Conservation (phyloP, 2,113 vertebrate species). For the Otocyon megalotis region DNA sequence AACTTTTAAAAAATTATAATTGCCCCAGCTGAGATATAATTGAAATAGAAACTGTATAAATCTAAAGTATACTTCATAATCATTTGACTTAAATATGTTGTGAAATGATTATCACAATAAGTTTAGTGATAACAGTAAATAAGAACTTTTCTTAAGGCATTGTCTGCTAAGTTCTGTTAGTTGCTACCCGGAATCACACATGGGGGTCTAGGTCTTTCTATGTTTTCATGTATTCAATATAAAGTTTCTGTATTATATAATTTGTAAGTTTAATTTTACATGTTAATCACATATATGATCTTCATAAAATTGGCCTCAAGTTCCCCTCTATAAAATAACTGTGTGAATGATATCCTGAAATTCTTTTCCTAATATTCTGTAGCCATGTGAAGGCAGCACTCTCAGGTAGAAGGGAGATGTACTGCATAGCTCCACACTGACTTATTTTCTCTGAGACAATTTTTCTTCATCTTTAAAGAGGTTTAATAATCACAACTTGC, state of each 20-base stretch:
- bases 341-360: not conserved
- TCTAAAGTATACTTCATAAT: not conserved
- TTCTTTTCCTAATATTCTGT: not conserved
- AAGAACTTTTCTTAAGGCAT: not conserved
- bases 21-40: not conserved
- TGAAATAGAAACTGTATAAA: not conserved
- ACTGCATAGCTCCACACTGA: not conserved
- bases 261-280: not conserved
- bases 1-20: not conserved
- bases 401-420: too few species aligned
- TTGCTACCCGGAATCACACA: not conserved
- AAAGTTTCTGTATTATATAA: not conserved
- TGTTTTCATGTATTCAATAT: not conserved
- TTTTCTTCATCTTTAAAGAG: not conserved
- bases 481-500: not conserved
- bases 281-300: not conserved
- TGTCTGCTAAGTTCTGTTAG: not conserved
- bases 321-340: not conserved
- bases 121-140: not conserved
- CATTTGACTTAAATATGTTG: not conserved
- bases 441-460: not conserved
- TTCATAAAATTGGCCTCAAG: not conserved
- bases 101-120: not conserved
- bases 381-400: not conserved
- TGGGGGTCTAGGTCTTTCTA: not conserved